These are phyloP conservation scores for Ceraclea dissimilis DNA, from an alignment of 2,888 invertebrate genomes.

Conservation along the genomic window DNA sequence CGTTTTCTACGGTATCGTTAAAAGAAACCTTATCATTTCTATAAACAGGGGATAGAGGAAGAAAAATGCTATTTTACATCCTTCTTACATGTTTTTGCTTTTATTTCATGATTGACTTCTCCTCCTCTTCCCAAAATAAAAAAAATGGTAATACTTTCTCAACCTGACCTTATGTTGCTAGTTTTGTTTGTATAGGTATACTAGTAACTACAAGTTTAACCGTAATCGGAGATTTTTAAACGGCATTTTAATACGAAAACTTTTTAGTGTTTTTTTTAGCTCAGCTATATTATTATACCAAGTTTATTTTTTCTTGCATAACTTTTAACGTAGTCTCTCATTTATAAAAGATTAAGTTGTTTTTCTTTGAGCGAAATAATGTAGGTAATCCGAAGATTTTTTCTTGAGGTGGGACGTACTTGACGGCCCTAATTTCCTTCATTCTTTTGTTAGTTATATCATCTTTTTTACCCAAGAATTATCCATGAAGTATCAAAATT, in stretches of 20 bases:
- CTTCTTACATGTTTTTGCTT: not conserved
- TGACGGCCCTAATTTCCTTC: too few species aligned
- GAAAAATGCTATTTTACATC: not conserved
- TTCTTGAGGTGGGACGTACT: too few species aligned
- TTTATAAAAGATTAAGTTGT: too few species aligned
- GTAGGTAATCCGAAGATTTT: too few species aligned
- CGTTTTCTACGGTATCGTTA: not conserved
- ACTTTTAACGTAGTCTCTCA: not conserved
- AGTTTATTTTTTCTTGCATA: not conserved
- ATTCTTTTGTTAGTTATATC: too few species aligned
- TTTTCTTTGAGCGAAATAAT: too few species aligned
- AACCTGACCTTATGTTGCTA: not conserved
- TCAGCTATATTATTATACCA: not conserved
- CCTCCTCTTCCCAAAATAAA: not conserved
- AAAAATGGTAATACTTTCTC: not conserved
- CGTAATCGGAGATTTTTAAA: not conserved
- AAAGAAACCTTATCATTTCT: not conserved
- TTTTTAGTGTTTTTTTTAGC: not conserved
- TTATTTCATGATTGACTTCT: constrained; percentile 1
- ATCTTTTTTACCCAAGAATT: too few species aligned
- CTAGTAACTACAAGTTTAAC: too few species aligned
- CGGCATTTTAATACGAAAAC: not conserved
- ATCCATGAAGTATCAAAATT: too few species aligned
- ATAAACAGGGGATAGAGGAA: not conserved
- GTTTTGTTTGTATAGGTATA: not conserved